phyloP scores from a whole-genome alignment of 2,888 invertebrate species.

The Muschampia plurimacula region DNA sequence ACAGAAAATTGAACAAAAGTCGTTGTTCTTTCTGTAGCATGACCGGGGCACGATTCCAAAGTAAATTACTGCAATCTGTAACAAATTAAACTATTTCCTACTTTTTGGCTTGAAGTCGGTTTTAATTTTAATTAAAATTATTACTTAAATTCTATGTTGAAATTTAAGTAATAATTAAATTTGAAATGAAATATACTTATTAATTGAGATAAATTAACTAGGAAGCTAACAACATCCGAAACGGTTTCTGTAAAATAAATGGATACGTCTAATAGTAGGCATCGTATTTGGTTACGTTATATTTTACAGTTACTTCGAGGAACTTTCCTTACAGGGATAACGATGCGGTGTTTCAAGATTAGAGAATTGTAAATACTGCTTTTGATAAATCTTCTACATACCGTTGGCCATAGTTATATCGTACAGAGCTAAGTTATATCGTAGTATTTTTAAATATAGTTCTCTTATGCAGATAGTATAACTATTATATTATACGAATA shows the following conservation, averaged over 20 bases:
- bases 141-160: no score
- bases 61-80: no score
- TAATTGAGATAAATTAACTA: not conserved
- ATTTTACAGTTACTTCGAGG: constrained; percentile 11
- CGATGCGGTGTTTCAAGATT: constrained; percentile 59
- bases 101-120: no score
- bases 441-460: no score
- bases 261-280: constrained; percentile 26
- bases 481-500: no score
- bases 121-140: no score
- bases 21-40: no score
- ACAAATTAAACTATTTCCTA: no score
- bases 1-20: no score
- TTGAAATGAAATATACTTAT: not conserved
- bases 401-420: not conserved
- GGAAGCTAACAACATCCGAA: not conserved
- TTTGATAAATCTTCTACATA: constrained; percentile 30
- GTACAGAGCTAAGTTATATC: not conserved
- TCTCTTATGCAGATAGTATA: no score
- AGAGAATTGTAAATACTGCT: constrained; percentile 58
- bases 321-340: constrained; percentile 64
- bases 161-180: no score
- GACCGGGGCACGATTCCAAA: no score
- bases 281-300: constrained; percentile 9
- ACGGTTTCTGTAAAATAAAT: constrained; percentile 3